These are phyloP conservation scores for Cisticola juncidis DNA, from an alignment of 2,113 vertebrate species.

Conservation along the genomic window DNA sequence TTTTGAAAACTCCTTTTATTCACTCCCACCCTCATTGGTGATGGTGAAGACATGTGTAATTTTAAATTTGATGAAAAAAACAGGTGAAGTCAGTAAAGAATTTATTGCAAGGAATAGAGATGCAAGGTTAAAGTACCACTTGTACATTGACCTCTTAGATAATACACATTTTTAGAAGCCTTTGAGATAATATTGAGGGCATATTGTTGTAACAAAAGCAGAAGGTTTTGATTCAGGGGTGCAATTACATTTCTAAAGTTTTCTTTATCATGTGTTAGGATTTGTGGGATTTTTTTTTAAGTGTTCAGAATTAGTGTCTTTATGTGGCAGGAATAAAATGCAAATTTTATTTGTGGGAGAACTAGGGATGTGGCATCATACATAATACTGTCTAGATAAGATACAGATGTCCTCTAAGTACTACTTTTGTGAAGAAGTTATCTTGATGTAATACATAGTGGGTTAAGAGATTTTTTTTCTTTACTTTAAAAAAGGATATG, in stretches of 20 bases:
- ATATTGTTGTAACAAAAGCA: neutral
- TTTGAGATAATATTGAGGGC: neutral
- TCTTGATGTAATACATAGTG: neutral
- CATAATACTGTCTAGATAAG: neutral
- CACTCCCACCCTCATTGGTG: neutral
- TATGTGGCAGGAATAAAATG: neutral
- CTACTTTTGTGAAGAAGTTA: neutral
- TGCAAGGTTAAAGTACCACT: neutral
- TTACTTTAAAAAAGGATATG: neutral
- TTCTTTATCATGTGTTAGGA: neutral
- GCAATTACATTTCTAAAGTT: neutral
- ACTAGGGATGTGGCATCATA: neutral
- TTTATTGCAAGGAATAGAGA: neutral
- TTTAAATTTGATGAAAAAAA: neutral
- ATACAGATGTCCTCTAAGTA: neutral
- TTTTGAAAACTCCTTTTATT: neutral
- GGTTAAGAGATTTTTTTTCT: neutral
- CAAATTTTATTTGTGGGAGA: neutral
- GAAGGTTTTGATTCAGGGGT: neutral
- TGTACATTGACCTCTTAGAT: neutral
- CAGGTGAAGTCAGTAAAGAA: neutral
- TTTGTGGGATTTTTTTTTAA: neutral
- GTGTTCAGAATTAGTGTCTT: neutral
- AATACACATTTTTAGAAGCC: neutral
- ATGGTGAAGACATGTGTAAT: accelerated